These are phyloP conservation scores for Drosophila quinaria DNA, from an alignment of 2,888 invertebrate species.

Conservation along the genomic window DNA sequence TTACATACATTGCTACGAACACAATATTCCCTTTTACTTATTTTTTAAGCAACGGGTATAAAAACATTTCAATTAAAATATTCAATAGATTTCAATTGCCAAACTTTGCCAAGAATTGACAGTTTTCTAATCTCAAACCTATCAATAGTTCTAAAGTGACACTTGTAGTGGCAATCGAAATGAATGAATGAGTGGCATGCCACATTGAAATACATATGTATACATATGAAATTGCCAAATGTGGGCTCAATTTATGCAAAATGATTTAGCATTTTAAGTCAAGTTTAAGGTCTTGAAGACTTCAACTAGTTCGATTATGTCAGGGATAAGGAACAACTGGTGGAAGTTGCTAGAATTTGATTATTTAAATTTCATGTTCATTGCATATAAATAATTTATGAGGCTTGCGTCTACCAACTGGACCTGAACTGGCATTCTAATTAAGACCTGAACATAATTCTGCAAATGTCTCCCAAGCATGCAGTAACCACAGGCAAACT, in stretches of 20 bases:
- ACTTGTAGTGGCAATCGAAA: conserved; percentile 39
- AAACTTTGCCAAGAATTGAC: conserved; percentile 6
- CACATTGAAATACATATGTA: conserved; percentile 1
- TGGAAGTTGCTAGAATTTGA: conserved; percentile 57
- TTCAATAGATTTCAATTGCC: conserved; percentile 4
- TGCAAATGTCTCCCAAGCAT: conserved; percentile 67
- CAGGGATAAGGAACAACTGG: conserved; percentile 13
- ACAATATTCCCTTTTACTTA: no score
- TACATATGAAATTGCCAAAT: background rate
- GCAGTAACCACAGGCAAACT: conserved; percentile 56
- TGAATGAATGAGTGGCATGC: conserved; percentile 35
- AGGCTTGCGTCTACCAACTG: conserved; percentile 36
- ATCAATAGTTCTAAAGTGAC: conserved; percentile 48
- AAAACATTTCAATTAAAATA: no score
- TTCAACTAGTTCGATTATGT: conserved; percentile 49
- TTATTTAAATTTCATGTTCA: conserved; percentile 81
- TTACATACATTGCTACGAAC: no score
- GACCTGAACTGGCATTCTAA: conserved; percentile 62
- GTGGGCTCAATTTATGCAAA: conserved; percentile 61
- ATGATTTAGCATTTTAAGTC: conserved; percentile 41
- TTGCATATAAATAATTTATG: conserved; percentile 80
- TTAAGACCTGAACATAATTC: conserved; percentile 67
- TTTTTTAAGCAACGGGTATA: no score
- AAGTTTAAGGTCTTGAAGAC: conserved; percentile 2
- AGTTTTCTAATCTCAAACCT: conserved; percentile 24